Conservation (phyloP, 2,113 vertebrate genomes). For the Halichoeres trimaculatus region DNA sequence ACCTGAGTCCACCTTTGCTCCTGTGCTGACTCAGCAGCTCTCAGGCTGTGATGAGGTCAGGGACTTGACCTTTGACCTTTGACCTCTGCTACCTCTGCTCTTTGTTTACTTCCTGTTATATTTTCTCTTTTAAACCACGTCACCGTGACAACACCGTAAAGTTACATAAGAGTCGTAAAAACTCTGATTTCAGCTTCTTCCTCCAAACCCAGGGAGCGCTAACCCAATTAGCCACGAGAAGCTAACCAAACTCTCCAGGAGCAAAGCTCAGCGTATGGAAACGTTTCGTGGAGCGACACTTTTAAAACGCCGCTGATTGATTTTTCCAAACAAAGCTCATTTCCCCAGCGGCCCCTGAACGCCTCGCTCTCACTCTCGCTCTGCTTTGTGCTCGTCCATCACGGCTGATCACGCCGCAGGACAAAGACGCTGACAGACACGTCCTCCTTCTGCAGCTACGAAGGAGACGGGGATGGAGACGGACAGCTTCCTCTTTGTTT, state of each 20-base stretch:
- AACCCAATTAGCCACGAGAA: too few species aligned
- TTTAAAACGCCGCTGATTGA: background rate
- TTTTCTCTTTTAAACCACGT: too few species aligned
- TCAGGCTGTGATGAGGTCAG: background rate
- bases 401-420: constrained; percentile 1
- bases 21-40: background rate
- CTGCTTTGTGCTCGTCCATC: constrained; percentile 9
- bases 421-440: background rate
- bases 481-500: background rate
- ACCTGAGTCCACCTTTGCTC: background rate
- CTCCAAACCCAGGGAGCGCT: too few species aligned
- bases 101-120: too few species aligned
- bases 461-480: too few species aligned
- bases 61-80: background rate
- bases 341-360: background rate
- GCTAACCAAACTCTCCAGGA: too few species aligned
- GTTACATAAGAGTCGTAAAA: too few species aligned
- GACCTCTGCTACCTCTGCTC: background rate
- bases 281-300: background rate
- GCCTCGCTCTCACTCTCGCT: background rate
- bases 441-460: background rate
- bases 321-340: background rate
- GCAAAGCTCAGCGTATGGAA: background rate
- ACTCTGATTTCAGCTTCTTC: too few species aligned
- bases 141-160: too few species aligned